These are phyloP conservation scores for Fopius arisanus DNA, from an alignment of 1,140 invertebrate genomes.

Conservation along the genomic window DNA sequence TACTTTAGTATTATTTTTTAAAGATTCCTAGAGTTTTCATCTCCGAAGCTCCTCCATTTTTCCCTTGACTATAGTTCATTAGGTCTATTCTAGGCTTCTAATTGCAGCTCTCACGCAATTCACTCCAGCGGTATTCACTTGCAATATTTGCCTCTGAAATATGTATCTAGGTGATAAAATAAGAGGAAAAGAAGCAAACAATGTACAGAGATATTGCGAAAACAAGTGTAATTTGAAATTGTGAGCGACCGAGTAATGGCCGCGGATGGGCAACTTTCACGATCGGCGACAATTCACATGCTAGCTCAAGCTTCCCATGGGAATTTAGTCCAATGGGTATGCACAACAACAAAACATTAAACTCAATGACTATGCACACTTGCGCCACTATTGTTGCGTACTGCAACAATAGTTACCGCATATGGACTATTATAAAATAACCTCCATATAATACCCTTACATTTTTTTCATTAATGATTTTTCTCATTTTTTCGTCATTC, in stretches of 20 bases:
- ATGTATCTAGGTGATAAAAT: conserved; percentile 5
- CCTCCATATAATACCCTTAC: not conserved
- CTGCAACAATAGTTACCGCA: conserved; percentile 15
- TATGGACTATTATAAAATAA: conserved; percentile 5
- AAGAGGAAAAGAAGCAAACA: conserved; percentile 8
- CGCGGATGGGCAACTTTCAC: conserved; percentile 29
- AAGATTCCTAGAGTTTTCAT: no score
- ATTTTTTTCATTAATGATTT: not conserved
- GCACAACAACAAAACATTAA: not conserved
- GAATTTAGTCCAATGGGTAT: not conserved
- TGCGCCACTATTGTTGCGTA: conserved; percentile 27
- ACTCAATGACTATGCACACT: conserved; percentile 11
- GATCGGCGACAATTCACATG: conserved; percentile 17
- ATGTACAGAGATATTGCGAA: not conserved
- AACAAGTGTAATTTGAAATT: not conserved
- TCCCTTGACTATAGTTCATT: not conserved
- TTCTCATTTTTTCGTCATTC: not conserved
- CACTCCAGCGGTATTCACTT: conserved; percentile 23
- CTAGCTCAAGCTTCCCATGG: conserved; percentile 9
- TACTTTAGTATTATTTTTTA: no score
- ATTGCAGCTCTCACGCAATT: conserved; percentile 28
- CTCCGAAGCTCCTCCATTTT: not conserved
- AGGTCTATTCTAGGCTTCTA: not conserved
- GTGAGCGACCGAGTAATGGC: not conserved
- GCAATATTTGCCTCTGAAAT: conserved; percentile 1